Evolutionary conservation across 2,888 invertebrate genomes (phyloP), one percentile per base, ranked within the genome.

Genomic region (Selenia dentaria): DNA sequence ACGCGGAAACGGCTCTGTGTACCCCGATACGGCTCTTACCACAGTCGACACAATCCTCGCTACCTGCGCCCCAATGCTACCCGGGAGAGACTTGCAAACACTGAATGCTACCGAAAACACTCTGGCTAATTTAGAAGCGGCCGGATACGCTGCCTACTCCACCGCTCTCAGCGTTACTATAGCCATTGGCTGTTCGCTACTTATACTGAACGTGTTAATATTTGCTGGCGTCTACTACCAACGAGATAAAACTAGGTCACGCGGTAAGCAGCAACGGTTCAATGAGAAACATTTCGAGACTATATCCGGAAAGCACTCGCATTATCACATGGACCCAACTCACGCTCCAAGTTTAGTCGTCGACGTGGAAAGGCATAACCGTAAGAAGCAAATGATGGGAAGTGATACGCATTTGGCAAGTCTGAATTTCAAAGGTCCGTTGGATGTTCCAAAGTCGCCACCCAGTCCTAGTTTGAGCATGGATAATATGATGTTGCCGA

Each of bases 211-310:
- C 82, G 94, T 96, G 36, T 86, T 96, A 27, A 95, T 96, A 67
- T 96, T 96, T 73, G 96, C 96, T 36, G 96, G 96, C 1, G 95
- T 96, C 5, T 96, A 96, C 79, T 96, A 96, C 75, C 96, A 96
- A 75, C 78, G 94, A 38, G 94, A 94, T 67, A 95, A 95, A 81
- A 94, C 95, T 34, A 91, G 95, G 62, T 87, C 88, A 1, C 73
- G 87, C 11, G 67, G 74, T 9, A 96, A 96, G 78, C 95, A 95
- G 72, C 95, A 95, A 65, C 93, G 94, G 62, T 93, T 95, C 59
- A 94, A 91, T 63, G 92, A 93, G 74, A 93, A 93, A 69, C 92
- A 93, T 59, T 95, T 95, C 67, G 95, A 95, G 68, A 95, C 95
- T 27, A 94, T 96, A 61, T 94, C 94, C 0, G 92, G 92, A 1